These are phyloP conservation scores for Malthinus seriepunctatus DNA, from an alignment of 2,888 invertebrate genomes.

Conservation along the genomic window DNA sequence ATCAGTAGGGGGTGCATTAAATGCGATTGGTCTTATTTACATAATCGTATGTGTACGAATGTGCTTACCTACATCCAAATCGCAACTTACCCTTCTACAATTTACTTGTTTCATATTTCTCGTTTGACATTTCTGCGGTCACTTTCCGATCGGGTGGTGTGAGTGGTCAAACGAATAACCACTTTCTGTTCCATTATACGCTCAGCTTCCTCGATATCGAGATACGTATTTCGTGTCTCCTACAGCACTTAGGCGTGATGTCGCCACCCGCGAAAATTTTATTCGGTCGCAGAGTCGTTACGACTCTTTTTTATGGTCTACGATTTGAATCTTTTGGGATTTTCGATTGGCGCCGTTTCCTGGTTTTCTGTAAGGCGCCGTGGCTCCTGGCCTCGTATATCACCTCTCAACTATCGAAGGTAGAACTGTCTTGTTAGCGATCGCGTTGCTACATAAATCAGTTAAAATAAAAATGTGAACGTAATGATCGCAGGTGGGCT, in stretches of 20 bases:
- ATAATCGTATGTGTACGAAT: constrained; percentile 43
- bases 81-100: constrained; percentile 33
- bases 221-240: constrained; percentile 34
- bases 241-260: constrained; percentile 39
- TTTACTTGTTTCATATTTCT: constrained; percentile 35
- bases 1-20: constrained; percentile 19
- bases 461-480: constrained; percentile 46
- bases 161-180: constrained; percentile 44
- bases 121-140: constrained; percentile 38
- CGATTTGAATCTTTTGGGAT: constrained; percentile 46
- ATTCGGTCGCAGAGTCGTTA: constrained; percentile 40
- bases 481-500: constrained; percentile 51
- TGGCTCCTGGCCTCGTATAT: constrained; percentile 37
- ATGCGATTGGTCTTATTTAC: constrained; percentile 40
- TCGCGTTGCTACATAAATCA: constrained; percentile 48
- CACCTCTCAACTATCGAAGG: constrained; percentile 36
- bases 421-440: constrained; percentile 47
- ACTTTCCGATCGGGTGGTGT: constrained; percentile 38
- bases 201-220: constrained; percentile 34
- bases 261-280: constrained; percentile 37
- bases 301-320: constrained; percentile 41
- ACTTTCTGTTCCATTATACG: constrained; percentile 38
- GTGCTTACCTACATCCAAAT: constrained; percentile 54
- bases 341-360: constrained; percentile 45
- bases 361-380: constrained; percentile 38